Evolutionary conservation across 2,888 invertebrate genomes (phyloP), one percentile per base, ranked within the genome.

Genomic region (Scaptodrosophila latifasciaeformis): DNA sequence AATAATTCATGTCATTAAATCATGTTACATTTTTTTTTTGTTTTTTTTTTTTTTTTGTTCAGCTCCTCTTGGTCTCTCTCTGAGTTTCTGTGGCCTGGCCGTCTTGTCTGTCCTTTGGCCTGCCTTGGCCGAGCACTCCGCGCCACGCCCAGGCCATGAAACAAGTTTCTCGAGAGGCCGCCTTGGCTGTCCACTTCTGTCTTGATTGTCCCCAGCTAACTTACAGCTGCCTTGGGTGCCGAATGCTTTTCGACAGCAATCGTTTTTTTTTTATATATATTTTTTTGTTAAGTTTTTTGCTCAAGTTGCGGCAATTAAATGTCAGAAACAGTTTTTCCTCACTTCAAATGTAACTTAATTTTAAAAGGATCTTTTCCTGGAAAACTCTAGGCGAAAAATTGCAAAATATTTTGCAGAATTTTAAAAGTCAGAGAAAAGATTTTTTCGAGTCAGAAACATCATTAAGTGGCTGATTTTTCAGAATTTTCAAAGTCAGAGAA

Each of bases 1-100:
- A 85, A 86, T 86, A 84, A 86, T 86, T 86, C 86, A 86, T 86
- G 86, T 86, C 86, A 86, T 86, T 86, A 86, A 86, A 86, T 86
- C 86, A 86, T 86, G 86, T 86, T 86, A 85, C 85, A 84, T 82
- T 85, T 84, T 79, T 82, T 84, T 82, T 72, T 39, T 51, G 18
- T 60, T 19, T 37, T 13, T 24, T 19, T 12, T 24, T 43, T 31
- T 17, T 13, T 21, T 18, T 21, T 18, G 17, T 2, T 15, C 30
- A n/a, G n/a, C n/a, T n/a, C 17, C 19, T 21, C 12, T 31, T 17
- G 13, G 12, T 27, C 24, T 10, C 17, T n/a, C 45, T 18, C 13
- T 34, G 10, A 1, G 13, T 35, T 9, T 27, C 34, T 39, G 3
- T 12, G 21, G 19, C 18, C 59, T 52, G 21, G 37, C 35, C 17